These are phyloP conservation scores for Bradypodion pumilum DNA, from an alignment of 2,797 vertebrate genomes.

Conservation along the genomic window DNA sequence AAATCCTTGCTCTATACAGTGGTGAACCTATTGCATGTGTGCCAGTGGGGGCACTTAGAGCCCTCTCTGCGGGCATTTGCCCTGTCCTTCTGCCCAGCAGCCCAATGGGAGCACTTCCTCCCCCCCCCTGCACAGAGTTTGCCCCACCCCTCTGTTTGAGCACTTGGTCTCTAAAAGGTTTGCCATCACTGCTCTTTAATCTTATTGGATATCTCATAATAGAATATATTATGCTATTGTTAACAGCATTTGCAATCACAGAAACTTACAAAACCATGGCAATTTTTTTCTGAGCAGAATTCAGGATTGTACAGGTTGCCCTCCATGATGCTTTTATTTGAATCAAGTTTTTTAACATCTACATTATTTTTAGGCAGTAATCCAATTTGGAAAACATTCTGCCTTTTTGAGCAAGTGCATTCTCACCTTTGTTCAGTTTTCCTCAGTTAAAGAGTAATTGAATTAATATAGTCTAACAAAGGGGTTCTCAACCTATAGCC, in stretches of 20 bases:
- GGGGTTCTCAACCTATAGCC: too few species aligned
- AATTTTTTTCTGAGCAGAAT: conserved; percentile 33
- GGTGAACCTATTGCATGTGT: too few species aligned
- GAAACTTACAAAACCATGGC: conserved; percentile 8
- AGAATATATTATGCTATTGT: neutral
- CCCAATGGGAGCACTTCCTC: too few species aligned
- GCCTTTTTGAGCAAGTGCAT: conserved; percentile 17
- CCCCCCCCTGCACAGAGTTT: too few species aligned
- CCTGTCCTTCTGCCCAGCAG: too few species aligned
- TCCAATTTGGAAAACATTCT: conserved; percentile 28
- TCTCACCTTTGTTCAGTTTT: conserved; percentile 11
- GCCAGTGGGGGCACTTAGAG: too few species aligned
- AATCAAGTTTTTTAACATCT: conserved; percentile 59
- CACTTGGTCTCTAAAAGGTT: too few species aligned
- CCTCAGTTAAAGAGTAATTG: neutral
- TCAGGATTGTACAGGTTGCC: conserved; percentile 39
- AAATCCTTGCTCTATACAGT: too few species aligned
- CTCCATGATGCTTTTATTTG: conserved; percentile 57
- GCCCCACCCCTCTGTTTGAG: too few species aligned
- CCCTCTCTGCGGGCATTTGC: too few species aligned
- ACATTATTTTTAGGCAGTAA: conserved; percentile 1
- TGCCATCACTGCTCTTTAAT: too few species aligned
- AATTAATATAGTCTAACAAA: conserved; percentile 10
- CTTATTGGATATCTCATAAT: too few species aligned
- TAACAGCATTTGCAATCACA: conserved; percentile 32